Evolutionary conservation across 2,797 vertebrate genomes (phyloP), one percentile per base, ranked within the genome.

Genomic region (Syndactyla subalaris): DNA sequence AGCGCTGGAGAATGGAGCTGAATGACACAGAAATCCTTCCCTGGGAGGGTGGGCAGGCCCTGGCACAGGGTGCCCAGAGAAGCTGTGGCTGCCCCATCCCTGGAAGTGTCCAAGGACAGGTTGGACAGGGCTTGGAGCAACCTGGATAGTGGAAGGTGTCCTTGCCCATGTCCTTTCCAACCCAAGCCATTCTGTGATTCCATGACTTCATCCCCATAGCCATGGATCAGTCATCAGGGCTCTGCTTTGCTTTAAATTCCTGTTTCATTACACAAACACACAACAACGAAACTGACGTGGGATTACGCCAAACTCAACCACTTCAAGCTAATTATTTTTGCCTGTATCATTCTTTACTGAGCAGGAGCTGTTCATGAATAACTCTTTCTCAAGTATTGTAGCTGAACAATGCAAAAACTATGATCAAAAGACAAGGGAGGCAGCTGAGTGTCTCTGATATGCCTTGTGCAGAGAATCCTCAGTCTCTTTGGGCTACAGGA

Each of bases 311-410:
- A 72, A 55, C 51, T 79, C 70, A 80, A 65, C 65, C 68, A 87
- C 85, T 95, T 85, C 78, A 12, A 82, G 75, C 49, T 89, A 41
- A 91, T 96, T 91, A 61, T 92, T 97, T 96, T 92, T 72, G 59
- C 77, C 80, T 32, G 46, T 80, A 78, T 78, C 77, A 67, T n/a
- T 66, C 78, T 65, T 68, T 66, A 80, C 3, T 19, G 84, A 91
- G 92, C 85, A 66, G 82, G 78, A 94, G 68, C 61, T 66, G 1
- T 39, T 89, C 4, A 6, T 29, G 13, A 75, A n/a, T 80, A 65
- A 66, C 72, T 81, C 23, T 78, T 74, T 72, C 65, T 73, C 30
- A 34, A 83, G 76, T 54, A 48, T 68, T 58, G 72, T 51, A 54
- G 66, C 85, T 81, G 91, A 83, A 76, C 59, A 38, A 6, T 27